phyloP scores from a whole-genome alignment of 1,140 invertebrate genomes.

The Hesperophylax magnus region DNA sequence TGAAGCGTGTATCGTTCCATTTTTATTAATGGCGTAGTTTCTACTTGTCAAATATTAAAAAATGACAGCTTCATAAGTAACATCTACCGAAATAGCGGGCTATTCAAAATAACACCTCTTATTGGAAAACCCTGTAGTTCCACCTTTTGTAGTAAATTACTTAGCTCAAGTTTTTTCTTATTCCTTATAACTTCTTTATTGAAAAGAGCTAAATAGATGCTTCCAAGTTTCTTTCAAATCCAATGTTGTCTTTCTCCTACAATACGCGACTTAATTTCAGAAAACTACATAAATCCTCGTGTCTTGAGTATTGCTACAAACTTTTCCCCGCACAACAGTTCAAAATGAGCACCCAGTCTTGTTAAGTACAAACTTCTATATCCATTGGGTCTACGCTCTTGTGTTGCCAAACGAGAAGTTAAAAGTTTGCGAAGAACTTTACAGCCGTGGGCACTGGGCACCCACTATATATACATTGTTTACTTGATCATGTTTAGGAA shows the following conservation, averaged over 20 bases:
- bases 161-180: too few relatives aligned
- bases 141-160: too few relatives aligned
- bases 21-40: too few relatives aligned
- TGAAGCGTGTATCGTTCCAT: too few relatives aligned
- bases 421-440: slow-evolving; percentile 44
- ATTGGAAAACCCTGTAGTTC: too few relatives aligned
- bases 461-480: too few relatives aligned
- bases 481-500: background rate
- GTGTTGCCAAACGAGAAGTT: background rate
- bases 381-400: slow-evolving; percentile 35
- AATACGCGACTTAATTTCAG: slow-evolving; percentile 38
- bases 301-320: slow-evolving; percentile 27
- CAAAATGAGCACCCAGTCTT: slow-evolving; percentile 50
- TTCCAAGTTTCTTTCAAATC: background rate
- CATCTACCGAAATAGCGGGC: too few relatives aligned
- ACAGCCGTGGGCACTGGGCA: slow-evolving; percentile 5
- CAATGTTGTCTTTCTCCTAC: slow-evolving; percentile 13
- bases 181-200: background rate
- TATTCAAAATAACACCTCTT: too few relatives aligned
- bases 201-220: too few relatives aligned
- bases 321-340: slow-evolving; percentile 45
- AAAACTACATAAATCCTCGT: slow-evolving; percentile 47
- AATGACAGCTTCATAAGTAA: too few relatives aligned
- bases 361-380: slow-evolving; percentile 42
- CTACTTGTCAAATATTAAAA: too few relatives aligned